Evolutionary conservation across 2,888 invertebrate species (phyloP), one percentile per base, ranked within the genome.

Genomic region (Pachymerium ferrugineum): DNA sequence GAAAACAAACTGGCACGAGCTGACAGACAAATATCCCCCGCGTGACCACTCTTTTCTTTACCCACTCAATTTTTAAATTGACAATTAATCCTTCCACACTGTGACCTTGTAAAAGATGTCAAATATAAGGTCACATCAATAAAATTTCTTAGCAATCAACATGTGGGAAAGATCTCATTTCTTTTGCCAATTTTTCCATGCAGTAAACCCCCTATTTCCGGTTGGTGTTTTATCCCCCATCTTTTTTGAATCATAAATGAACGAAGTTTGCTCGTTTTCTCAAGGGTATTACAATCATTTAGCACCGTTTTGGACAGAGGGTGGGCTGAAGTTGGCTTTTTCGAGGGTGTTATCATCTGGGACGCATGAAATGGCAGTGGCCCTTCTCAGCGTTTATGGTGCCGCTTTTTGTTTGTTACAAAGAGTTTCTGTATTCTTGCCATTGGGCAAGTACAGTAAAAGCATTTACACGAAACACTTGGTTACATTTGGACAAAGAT

Each of bases 1-100:
- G 28, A 22, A 67, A 67, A 67, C 67, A 67, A 67, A 67, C 67
- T 67, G 67, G 67, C 67, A 67, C 67, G 67, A 25, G 67, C 25
- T 67, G 67, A 67, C 28, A 67, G 67, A 67, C 67, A 67, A 67
- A 67, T 67, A 28, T n/a, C 14, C 22, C 8, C 67, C 67, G 14
- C 67, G 25, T 67, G 38, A 16, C 38, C 38, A 38, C 38, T 38
- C 16, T 4, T 14, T 38, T 16, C 16, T 38, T 14, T 38, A 4
- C 16, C 38, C 14, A 38, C 4, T 38, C 38, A 16, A 16, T 16
- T 38, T 38, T 38, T 38, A 14, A 16, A 38, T 38, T 16, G 38
- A 38, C 38, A 38, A 38, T 38, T 38, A 38, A 38, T 38, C 38
- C 16, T 38, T 38, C 16, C 38, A 16, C 38, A 38, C 38, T 38